Percentiles rank a stretch among this genome's conserved stretches.
Conservation (phyloP, 2,113 vertebrate genomes). For the Pluvianellus socialis region DNA sequence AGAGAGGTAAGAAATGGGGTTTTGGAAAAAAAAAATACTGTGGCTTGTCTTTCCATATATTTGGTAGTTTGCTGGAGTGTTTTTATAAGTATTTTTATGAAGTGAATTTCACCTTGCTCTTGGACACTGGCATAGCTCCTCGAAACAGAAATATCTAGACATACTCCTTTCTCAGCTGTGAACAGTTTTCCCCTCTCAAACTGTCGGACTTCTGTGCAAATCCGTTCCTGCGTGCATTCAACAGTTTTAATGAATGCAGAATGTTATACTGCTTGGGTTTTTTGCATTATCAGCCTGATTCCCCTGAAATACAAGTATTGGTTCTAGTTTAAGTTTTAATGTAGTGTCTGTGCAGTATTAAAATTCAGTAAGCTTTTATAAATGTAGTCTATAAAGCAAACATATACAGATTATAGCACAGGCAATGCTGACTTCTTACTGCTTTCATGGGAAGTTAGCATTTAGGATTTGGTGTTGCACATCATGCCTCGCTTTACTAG, state of each 20-base stretch:
- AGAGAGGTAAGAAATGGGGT: constrained; percentile 60
- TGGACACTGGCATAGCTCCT: not conserved
- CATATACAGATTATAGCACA: not conserved
- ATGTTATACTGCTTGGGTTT: not conserved
- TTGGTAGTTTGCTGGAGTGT: not conserved
- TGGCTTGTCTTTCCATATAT: not conserved
- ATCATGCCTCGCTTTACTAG: not conserved
- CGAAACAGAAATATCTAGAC: not conserved
- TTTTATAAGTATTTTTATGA: rapidly evolving
- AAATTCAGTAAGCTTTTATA: not conserved
- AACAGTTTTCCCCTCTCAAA: not conserved
- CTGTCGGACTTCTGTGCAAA: not conserved
- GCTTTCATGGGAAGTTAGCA: not conserved
- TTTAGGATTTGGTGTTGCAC: not conserved
- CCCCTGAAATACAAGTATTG: not conserved
- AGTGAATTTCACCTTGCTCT: not conserved
- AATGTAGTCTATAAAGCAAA: not conserved
- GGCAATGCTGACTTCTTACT: not conserved
- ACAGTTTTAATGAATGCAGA: not conserved
- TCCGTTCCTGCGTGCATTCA: not conserved
- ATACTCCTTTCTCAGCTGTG: not conserved
- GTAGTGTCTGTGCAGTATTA: not conserved
- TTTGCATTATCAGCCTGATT: not conserved
- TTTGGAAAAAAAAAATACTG: not conserved
- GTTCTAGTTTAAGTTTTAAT: not conserved